A percentile compares a stretch with the other conserved stretches of the same genome.
These are phyloP conservation scores for Zoroaster sp. DNA, from an alignment of 53 echinoderm and acorn worm genomes.

Conservation along the genomic window DNA sequence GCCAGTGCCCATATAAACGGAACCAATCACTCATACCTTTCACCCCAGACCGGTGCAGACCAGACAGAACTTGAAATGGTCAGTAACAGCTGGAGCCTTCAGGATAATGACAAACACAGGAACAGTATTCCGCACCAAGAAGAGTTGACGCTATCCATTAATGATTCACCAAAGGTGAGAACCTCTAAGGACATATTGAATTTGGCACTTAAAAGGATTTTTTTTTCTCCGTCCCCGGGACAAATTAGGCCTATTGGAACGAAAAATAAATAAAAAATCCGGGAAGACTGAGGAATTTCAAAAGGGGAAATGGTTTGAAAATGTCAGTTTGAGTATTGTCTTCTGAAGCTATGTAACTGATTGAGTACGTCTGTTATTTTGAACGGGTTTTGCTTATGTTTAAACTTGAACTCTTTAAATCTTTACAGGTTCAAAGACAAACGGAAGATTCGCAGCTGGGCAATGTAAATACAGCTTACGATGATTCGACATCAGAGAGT, in stretches of 20 bases:
- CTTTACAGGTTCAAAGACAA: background rate
- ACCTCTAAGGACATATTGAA: background rate
- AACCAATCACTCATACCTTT: background rate
- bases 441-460: background rate
- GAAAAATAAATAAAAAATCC: background rate
- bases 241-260: too few relatives aligned
- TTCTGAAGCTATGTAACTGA: background rate
- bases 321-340: background rate
- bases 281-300: background rate
- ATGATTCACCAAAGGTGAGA: conserved; percentile 22
- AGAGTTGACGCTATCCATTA: background rate
- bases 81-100: background rate
- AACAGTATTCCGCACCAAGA: background rate
- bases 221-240: background rate
- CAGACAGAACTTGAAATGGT: conserved; percentile 26
- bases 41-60: background rate
- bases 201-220: background rate
- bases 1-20: background rate
- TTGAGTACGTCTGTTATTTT: background rate
- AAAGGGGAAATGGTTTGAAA: too few relatives aligned
- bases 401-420: background rate
- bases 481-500: background rate
- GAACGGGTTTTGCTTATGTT: background rate
- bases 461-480: background rate
- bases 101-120: background rate